These are phyloP conservation scores for Lepus timidus DNA, from an alignment of 2,113 vertebrate genomes.

Conservation along the genomic window DNA sequence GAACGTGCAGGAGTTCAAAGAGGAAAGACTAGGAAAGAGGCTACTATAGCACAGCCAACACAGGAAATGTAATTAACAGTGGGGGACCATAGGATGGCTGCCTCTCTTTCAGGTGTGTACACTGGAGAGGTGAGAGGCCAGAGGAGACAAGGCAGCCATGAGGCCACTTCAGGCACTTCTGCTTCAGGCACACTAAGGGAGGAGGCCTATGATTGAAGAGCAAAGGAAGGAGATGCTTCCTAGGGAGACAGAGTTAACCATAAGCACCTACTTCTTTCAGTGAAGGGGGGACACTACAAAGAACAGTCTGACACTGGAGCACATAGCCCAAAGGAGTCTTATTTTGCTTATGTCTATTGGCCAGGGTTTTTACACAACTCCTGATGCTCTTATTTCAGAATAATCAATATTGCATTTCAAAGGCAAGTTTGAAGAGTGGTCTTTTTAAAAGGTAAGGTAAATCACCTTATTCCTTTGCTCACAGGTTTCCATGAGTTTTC, in stretches of 20 bases:
- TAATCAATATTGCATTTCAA: neutral
- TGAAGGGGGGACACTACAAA: neutral
- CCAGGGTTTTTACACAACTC: neutral
- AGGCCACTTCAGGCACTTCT: neutral
- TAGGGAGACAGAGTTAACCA: neutral
- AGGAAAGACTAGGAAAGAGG: neutral
- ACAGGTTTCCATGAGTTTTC: neutral
- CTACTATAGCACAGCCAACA: neutral
- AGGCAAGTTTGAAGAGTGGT: neutral
- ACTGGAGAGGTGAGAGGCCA: neutral
- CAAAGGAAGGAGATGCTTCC: neutral
- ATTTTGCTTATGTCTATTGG: neutral
- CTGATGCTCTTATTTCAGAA: conserved; percentile 20
- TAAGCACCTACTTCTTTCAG: neutral
- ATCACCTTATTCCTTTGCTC: neutral
- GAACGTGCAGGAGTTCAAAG: neutral
- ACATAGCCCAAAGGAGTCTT: neutral
- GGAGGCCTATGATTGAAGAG: neutral
- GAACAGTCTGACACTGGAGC: neutral
- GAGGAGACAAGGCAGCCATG: neutral
- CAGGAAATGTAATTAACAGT: neutral
- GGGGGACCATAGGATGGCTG: neutral
- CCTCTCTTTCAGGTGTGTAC: neutral
- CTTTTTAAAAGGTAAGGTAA: conserved; percentile 6
- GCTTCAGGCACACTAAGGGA: neutral